phyloP scores from a whole-genome alignment of 2,113 vertebrate genomes.

The Carassius carassius region DNA sequence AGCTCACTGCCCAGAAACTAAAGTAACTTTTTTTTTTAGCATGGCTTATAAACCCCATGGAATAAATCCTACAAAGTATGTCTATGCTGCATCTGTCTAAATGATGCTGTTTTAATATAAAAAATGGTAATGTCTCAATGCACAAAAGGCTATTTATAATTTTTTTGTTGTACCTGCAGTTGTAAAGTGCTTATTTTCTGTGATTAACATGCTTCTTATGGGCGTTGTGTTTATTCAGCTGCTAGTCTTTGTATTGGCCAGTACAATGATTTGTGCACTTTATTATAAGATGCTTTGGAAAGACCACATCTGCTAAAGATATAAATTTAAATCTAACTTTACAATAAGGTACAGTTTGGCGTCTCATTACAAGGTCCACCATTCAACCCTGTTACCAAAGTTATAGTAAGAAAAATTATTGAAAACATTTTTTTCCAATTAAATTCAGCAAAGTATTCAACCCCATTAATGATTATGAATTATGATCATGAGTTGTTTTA shows the following conservation, averaged over 20 bases:
- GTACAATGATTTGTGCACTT: background rate
- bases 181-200: background rate
- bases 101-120: background rate
- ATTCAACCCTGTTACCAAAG: background rate
- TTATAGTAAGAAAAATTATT: background rate
- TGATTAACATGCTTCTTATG: background rate
- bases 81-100: background rate
- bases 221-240: constrained; percentile 12
- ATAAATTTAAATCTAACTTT: background rate
- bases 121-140: background rate
- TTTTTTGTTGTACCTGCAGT: background rate
- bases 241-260: background rate
- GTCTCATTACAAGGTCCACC: background rate
- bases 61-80: background rate
- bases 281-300: background rate
- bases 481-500: background rate
- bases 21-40: background rate
- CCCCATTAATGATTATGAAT: background rate
- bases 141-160: too few species aligned
- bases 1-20: constrained; percentile 6
- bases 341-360: background rate
- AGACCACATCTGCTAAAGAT: background rate
- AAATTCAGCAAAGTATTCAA: background rate
- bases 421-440: background rate
- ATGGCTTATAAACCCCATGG: background rate